These are phyloP conservation scores for Pristionchus japonicus DNA, from an alignment of 2,888 invertebrate species.

Conservation along the genomic window DNA sequence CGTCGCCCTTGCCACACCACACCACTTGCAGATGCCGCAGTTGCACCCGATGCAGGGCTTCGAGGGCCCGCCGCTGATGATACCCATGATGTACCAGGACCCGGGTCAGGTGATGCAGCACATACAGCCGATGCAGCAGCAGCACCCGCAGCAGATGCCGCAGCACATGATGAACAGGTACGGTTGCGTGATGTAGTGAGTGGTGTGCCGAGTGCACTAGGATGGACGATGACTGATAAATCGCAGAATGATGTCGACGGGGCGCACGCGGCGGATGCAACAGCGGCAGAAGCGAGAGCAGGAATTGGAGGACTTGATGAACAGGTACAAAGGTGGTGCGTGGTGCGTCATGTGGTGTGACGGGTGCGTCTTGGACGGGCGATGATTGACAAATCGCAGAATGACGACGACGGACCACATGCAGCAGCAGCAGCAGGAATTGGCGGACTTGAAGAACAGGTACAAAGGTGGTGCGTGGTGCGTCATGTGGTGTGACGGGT, in stretches of 20 bases:
- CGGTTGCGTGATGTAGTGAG: neutral
- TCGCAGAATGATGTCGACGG: slow-evolving; percentile 38
- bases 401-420: slow-evolving; percentile 30
- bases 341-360: neutral
- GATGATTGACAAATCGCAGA: neutral
- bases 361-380: neutral
- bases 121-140: slow-evolving; percentile 26
- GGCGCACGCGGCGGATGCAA: slow-evolving; percentile 9
- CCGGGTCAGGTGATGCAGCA: neutral
- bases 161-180: neutral
- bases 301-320: neutral
- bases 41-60: neutral
- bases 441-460: neutral
- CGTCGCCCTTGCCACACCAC: neutral
- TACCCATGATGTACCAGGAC: slow-evolving; percentile 26
- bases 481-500: neutral
- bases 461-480: neutral
- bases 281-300: neutral
- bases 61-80: neutral
- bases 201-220: neutral
- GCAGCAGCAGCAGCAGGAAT: neutral
- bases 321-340: neutral
- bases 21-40: slow-evolving; percentile 19
- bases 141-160: neutral
- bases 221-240: neutral